Conservation (phyloP, 2,113 vertebrate genomes). For the Microcebus griseorufus region DNA sequence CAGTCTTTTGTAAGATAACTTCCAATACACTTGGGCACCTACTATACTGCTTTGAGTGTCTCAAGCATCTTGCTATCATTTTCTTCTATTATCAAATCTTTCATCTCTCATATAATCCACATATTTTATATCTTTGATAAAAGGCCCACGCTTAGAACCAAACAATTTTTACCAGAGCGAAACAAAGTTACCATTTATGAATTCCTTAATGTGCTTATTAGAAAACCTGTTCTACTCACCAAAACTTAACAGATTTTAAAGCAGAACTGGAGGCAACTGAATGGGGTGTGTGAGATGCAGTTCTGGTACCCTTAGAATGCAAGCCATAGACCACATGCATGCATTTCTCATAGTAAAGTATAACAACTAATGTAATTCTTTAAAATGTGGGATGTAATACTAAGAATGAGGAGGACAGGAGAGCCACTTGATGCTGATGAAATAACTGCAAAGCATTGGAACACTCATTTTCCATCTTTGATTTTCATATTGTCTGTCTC, state of each 20-base stretch:
- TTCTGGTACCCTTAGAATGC: background rate
- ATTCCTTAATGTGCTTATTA: background rate
- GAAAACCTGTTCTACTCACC: background rate
- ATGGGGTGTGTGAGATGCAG: background rate
- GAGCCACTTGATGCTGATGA: background rate
- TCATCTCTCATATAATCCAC: background rate
- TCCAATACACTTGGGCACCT: background rate
- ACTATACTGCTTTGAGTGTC: background rate
- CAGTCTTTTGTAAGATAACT: background rate
- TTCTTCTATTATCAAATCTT: background rate
- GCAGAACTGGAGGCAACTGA: background rate
- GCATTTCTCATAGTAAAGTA: background rate
- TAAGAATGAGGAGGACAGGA: background rate
- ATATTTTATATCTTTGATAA: background rate
- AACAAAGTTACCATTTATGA: background rate
- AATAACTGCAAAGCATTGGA: background rate
- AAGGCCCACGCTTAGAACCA: background rate
- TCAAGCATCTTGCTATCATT: background rate
- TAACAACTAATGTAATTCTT: background rate
- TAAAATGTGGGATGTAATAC: background rate
- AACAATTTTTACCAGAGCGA: background rate
- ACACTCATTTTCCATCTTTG: background rate
- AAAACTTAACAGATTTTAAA: conserved; percentile 21
- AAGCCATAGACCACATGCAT: background rate
- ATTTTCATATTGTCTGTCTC: background rate